Base-by-base conservation (phyloP, 2,888 invertebrate genomes). In the Clivina fossor region DNA sequence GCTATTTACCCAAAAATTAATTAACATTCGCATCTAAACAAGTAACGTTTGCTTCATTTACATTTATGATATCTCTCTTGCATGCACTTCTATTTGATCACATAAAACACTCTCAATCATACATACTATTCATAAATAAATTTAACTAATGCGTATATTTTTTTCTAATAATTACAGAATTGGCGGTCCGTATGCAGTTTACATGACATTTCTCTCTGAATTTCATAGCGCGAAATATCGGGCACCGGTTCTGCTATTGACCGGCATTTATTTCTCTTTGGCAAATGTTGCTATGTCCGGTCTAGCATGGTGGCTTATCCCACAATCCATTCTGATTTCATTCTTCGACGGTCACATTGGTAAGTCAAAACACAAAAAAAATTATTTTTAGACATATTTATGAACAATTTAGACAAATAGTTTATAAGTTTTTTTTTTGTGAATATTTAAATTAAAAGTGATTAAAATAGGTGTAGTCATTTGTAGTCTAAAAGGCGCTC, bases 161-260 rank as follows among this genome's bases (percentile, higher is more conserved):
- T n/a, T n/a, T n/a, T n/a, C n/a, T n/a, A n/a, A n/a, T n/a, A 41
- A 13, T 41, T 41, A 15, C 37, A 55, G 55, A 11, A 47, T 47
- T 20, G 46, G 55, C 32, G 62, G 62, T 15, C 62, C 62, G 8
- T 62, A 60, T 50, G 62, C 62, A 4, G 59, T 62, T 13, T 35
- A 60, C 30, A 62, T 61, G 47, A 57, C 62, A 1, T 48, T 54
- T 7, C 37, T 62, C 30, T 62, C 62, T 1, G 62, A 62, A 56
- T 61, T 60, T 13, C 61, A 61, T 28, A 50, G 61, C 24, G 62
- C 62, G 1, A 47, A 51, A 20, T 57, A 59, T 41, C 57, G 62
- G 1, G 61, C 62, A n/a, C 43, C 58, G 7, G 53, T 61, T n/a
- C 46, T 62, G 1, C 38, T 62, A 4, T 56, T 53, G 24, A 59